Base-by-base conservation (phyloP, 2,888 invertebrate species). In the Scelioninae gen. 1 region DNA sequence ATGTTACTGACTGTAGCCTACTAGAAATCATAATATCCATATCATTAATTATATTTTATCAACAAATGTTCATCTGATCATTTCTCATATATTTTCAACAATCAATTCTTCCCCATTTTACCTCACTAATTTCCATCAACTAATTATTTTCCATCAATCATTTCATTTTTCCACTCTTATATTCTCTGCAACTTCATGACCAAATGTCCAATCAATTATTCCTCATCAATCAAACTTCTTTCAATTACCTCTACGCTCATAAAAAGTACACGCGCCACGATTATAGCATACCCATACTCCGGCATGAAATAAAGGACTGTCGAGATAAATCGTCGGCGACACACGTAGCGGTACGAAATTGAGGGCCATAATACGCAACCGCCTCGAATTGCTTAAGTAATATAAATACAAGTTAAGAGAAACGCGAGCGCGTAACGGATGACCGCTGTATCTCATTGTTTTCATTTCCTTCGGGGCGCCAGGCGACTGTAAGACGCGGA, bases 391-490 rank as follows among this genome's bases (percentile, higher is more conserved):
- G 88, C 87, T 90, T 91, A 91, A 91, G 91, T 91, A 91, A 91
- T 91, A 91, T 90, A 92, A 92, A 91, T 89, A 89, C 88, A 89
- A 88, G 89, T 91, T 89, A 90, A 90, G 91, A 91, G 90, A 86
- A 87, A 87, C 82, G 84, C 86, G 87, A 87, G 86, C 86, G 85
- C 87, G 89, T 90, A 92, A 92, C 91, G 91, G 91, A 92, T 92
- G 92, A 92, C 92, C 92, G 92, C 92, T 92, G 92, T 92, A 92
- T 92, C 92, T 92, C 92, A 92, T 92, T 92, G 92, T 92, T 92
- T 92, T 92, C 92, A 92, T 92, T 92, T 92, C 92, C 92, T 92
- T 91, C 89, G 90, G 86, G 87, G 86, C 86, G 88, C 88, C 90
- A 88, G 88, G 87, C 85, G 86, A 86, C 91, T 91, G 92, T 92